Base-by-base conservation (phyloP, 2,797 vertebrate species). In the Distichodus sexfasciatus region DNA sequence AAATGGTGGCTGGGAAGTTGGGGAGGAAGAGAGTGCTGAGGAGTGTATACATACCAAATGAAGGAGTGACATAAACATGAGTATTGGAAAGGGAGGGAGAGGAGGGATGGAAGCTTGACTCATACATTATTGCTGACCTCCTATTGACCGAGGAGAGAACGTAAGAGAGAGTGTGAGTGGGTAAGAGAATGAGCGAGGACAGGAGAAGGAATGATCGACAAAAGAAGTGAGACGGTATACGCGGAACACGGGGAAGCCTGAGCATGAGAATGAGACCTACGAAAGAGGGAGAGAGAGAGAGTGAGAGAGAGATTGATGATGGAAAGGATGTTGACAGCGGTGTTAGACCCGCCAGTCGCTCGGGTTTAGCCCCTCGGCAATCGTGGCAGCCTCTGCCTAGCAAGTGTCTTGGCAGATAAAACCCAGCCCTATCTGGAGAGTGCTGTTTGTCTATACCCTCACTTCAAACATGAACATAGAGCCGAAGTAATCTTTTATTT, bases 91-190 rank as follows among this genome's bases (percentile, higher is more conserved):
- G 55, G 68, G 58, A 3, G 15, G 12, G 26, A 23, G 33, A 17
- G 33, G 43, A 38, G 19, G 31, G 65, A 76, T 51, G 63, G 66
- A 0, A 46, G 67, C 78, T 72, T 7, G 47, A 75, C 76, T 85
- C 76, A 63, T 86, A 71, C 80, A 84, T 86, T 86, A 84, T 81
- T 83, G 78, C 81, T 76, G 79, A 71, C 64, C 46, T 69, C n/a
- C 23, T 83, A 84, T 83, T 84, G 85, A 82, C 84, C 74, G 76
- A 83, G 76, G 41, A 47, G 75, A 58, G 33, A 67, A 41, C 48
- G 21, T 58, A 59, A 69, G 11, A 31, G 77, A 71, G 23, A 55
- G 78, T 38, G 3, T 50, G 23, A 50, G 23, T 12, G 11, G 28
- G 44, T 24, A 21, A 47, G 17, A 1, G 19, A 21, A 9, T 44